phyloP scores from a whole-genome alignment of 53 echinoderm and acorn worm species.

The Crossaster papposus region DNA sequence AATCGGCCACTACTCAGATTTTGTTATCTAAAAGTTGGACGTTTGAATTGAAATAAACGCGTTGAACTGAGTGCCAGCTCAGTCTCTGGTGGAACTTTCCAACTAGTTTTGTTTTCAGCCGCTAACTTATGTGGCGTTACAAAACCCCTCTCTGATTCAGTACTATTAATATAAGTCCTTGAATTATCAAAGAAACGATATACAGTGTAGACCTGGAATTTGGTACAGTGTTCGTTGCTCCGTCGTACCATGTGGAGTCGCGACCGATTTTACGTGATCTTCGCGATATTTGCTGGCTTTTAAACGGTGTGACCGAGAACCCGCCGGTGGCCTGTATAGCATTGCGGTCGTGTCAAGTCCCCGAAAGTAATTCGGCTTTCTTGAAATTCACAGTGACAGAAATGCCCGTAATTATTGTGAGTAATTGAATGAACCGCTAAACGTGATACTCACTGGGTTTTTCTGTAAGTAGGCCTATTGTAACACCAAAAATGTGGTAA shows the following conservation, averaged over 20 bases:
- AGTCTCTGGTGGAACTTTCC: no score
- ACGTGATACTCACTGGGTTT: neutral
- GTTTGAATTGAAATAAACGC: no score
- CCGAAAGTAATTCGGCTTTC: neutral
- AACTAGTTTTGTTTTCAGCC: no score
- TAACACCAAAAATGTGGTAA: neutral
- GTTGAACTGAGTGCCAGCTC: no score
- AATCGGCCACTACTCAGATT: no score
- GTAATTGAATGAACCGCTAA: neutral
- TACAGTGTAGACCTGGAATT: no score
- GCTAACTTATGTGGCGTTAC: no score
- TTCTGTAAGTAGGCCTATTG: neutral
- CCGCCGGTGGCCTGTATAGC: conserved; percentile 2
- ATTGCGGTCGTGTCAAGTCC: conserved; percentile 19
- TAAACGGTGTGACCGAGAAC: neutral
- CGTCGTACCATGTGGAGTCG: neutral
- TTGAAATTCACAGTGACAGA: neutral
- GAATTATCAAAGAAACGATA: no score
- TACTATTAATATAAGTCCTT: no score
- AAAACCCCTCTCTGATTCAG: no score
- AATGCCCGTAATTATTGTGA: neutral
- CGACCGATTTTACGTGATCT: conserved; percentile 24
- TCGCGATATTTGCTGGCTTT: neutral
- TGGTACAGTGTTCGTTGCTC: neutral
- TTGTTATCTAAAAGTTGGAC: no score